Base-by-base conservation (phyloP, 2,888 invertebrate species). In the Tipula lateralis region DNA sequence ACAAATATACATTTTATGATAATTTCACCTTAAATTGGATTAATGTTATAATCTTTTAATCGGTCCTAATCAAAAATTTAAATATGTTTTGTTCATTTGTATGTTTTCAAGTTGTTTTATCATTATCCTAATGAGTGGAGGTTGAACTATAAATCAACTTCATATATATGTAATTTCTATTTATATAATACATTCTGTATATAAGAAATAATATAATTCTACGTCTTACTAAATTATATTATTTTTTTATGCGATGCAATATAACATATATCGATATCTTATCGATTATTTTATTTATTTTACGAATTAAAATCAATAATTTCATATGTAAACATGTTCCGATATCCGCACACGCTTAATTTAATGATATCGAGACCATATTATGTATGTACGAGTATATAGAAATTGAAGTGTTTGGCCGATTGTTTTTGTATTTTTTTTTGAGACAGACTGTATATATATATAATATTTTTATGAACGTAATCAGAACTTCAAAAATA, bases 301-400 rank as follows among this genome's bases (percentile, higher is more conserved):
- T 66, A 24, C 16, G 44, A 50, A 50, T 66, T 24, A 19, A 66
- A 66, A 66, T 66, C 66, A 66, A 66, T 66, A 66, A 66, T 66
- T 66, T 24, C 19, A 66, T 24, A 24, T 24, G 66, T 66, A 66
- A 66, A 66, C 66, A 66, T 66, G 24, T 66, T 66, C 13, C 24
- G 24, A 66, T 66, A 66, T 66, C 66, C 66, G 66, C 66, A 66
- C 66, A 66, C 66, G 66, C 24, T 66, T 66, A 66, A 66, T 66
- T 24, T 24, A 24, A 66, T 66, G 66, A 66, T 66, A 66, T 66
- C 66, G 66, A 7, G 24, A 9, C 24, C 9, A 24, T 44, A 16
- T 16, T 4, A 16, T 44, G 44, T 16, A 4, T 44, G 44, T 16
- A 16, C n/a, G 44, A 16, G 44, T 44, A 44, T 66, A 66, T n/a